Base-by-base conservation (phyloP, 2,113 vertebrate genomes). In the Synodontis membranacea region DNA sequence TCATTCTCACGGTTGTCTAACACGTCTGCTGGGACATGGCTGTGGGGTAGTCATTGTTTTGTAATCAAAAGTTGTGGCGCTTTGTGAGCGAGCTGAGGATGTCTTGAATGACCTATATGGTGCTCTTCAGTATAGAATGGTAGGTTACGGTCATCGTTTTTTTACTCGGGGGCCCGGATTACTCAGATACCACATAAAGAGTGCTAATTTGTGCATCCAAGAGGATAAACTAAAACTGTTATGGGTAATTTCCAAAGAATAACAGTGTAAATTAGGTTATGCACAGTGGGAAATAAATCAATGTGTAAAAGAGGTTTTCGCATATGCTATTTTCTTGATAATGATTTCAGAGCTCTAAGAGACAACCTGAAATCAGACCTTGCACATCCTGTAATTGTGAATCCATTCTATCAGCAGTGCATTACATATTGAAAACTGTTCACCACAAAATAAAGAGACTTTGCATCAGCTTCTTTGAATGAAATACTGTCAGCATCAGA, bases 1-100 rank as follows among this genome's bases (percentile, higher is more conserved):
- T 25, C 76, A 54, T 54, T 42, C 78, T 80, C 34, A 80, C 52
- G 9, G 78, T 42, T 80, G 78, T 58, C 78, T 58, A 52, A 80
- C 78, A 80, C 78, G 42, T 80, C 78, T 58, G 34, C 34, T 39
- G 78, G 78, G 78, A 80, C 37, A 10, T 34, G 14, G 34, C 34
- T 80, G 3, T 58, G 78, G 78, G 34, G 21, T 39, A 80, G 78
- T 34, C 31, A 14, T 25, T 80, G 78, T 80, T 80, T 28, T 39
- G 11, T 80, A 58, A 80, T 80, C 52, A 42, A 39, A 80, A 58
- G 46, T 78, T n/a, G 25, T 39, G 6, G 19, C 31, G 6, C 14
- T 66, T 42, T 72, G 31, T 54, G 48, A 79, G 21, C 28, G 78
- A 42, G 78, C 1, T 11, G n/a, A 19, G 46, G 28, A 4, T 50